These are phyloP conservation scores for Sebastes hubbsi DNA, from an alignment of 2,797 vertebrate genomes.

Conservation along the genomic window DNA sequence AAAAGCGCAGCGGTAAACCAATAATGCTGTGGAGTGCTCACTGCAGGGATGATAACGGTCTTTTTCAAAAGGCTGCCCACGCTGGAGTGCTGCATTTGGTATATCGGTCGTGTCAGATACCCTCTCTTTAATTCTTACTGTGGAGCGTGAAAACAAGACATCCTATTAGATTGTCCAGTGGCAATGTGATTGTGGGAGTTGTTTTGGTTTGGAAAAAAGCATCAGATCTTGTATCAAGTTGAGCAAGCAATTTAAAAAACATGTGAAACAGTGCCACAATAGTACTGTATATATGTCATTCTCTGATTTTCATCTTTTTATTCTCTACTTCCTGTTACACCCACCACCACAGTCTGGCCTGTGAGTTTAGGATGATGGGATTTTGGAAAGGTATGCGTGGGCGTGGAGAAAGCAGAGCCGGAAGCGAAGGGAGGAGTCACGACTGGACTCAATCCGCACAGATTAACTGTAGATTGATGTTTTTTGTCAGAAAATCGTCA, in stretches of 20 bases:
- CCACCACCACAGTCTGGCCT: slow-evolving; percentile 15
- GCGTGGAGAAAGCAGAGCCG: slow-evolving; percentile 20
- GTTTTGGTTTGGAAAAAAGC: not conserved
- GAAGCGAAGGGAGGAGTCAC: slow-evolving; percentile 15
- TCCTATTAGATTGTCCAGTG: not conserved
- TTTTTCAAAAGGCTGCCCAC: not conserved
- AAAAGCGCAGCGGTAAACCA: slow-evolving; percentile 22
- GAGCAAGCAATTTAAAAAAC: not conserved
- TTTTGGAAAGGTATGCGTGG: slow-evolving; percentile 56
- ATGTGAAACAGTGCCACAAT: not conserved
- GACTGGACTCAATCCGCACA: slow-evolving; percentile 52
- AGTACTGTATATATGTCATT: not conserved
- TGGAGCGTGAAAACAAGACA: not conserved
- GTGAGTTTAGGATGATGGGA: slow-evolving; percentile 41
- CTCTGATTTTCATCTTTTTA: slow-evolving; percentile 47
- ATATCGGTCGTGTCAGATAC: not conserved
- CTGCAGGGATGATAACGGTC: slow-evolving; percentile 20
- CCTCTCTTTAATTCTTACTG: not conserved
- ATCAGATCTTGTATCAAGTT: not conserved
- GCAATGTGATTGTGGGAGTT: not conserved
- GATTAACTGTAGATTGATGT: slow-evolving; percentile 65
- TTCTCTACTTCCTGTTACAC: slow-evolving; percentile 48
- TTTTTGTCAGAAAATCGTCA: slow-evolving; percentile 47
- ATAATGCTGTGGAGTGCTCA: slow-evolving; percentile 17
- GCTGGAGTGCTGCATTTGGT: not conserved